A percentile compares a stretch with the other conserved stretches of the same genome.
Conservation (phyloP, 1,140 invertebrate genomes). For the Periplaneta americana region DNA sequence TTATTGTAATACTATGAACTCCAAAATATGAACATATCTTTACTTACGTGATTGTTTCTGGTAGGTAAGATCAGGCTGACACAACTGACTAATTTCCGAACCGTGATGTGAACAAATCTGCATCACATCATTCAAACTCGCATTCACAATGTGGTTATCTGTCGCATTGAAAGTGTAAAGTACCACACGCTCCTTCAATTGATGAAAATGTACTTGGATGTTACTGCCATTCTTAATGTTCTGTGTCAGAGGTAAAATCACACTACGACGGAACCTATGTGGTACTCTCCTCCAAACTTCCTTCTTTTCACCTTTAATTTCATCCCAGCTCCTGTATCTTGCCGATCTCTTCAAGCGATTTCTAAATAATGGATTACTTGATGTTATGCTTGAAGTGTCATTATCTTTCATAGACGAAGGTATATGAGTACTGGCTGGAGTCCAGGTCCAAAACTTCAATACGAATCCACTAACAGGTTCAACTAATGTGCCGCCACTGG, state of each 20-base stretch:
- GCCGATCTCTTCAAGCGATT: not conserved
- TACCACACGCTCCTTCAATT: conserved; percentile 62
- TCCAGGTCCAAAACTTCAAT: conserved; percentile 76
- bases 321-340: not conserved
- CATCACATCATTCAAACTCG: conserved; percentile 62
- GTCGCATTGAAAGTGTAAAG: conserved; percentile 68
- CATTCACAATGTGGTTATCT: conserved; percentile 63
- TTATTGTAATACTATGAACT: too few species aligned
- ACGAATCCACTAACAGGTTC: conserved; percentile 60
- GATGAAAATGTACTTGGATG: conserved; percentile 36
- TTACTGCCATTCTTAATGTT: not conserved
- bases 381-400: not conserved
- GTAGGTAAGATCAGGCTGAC: conserved; percentile 64
- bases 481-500: not conserved
- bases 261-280: conserved; percentile 18
- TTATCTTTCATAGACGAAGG: not conserved
- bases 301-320: conserved; percentile 13
- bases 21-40: not conserved
- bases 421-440: conserved; percentile 18
- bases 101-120: conserved; percentile 57
- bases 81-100: conserved; percentile 43
- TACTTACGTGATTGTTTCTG: conserved; percentile 46
- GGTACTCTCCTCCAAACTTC: too few species aligned
- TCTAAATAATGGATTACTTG: not conserved
- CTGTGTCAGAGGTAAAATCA: not conserved